Evolutionary conservation across 2,113 vertebrate species (phyloP), one percentile per base, ranked within the genome.

Genomic region (Stegastes partitus): DNA sequence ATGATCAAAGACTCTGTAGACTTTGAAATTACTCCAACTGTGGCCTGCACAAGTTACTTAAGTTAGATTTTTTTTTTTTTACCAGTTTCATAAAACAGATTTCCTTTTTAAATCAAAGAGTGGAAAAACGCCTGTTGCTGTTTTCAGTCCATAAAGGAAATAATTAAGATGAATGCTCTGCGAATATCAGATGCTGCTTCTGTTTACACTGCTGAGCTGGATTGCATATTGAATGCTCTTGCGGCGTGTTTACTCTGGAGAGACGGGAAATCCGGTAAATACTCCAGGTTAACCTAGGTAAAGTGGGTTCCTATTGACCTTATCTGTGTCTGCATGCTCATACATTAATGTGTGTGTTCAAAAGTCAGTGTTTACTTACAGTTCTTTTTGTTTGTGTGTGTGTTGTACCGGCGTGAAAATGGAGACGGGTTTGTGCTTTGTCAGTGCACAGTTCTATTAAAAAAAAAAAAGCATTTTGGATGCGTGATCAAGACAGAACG

Each of bases 31-130:
- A 45, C 18, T 31, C 9, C 31, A 22, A 7, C 54, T 67, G 39
- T 39, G 75, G 42, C 63, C 53, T 23, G 31, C 59, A 39, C 14
- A 10, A 77, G 56, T 71, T 65, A 61, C 74, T 88, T 59, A 37
- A 77, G 37, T 81, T 81, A 37, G 56, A 77, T 65, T 77, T n/a
- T n/a, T n/a, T n/a, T n/a, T n/a, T n/a, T n/a, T n/a, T 59, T 8
- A 53, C 18, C 50, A 7, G 11, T 56, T 74, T 69, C 18, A 53
- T 11, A 78, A 62, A 66, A 51, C 8, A 47, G 4, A 45, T 81
- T 63, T 74, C 69, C 11, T 5, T 54, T 28, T 39, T 21, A 11
- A 58, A 58, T 34, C 6, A 28, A 51, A 67, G 3, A 23, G 11
- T 26, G 31, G 34, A 44, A 66, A 67, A 64, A 49, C 19, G 1